Base-by-base conservation (phyloP, 1,140 invertebrate genomes). In the Tachypleus tridentatus region DNA sequence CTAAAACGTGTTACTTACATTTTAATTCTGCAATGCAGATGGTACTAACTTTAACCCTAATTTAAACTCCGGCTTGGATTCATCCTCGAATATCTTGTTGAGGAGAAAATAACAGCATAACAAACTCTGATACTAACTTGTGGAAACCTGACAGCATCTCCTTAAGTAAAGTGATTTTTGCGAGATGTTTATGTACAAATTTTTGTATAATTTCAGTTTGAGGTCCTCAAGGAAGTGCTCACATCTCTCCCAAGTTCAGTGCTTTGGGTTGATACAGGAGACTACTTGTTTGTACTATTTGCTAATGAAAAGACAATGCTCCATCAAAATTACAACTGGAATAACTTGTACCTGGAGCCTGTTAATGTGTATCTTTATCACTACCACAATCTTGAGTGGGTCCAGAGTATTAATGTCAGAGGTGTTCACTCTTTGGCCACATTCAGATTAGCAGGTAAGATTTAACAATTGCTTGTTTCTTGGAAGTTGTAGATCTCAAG, bases 231-330 rank as follows among this genome's bases (percentile, higher is more conserved):
- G 29, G 29, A 47, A 5, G 11, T 61, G n/a, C 47, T 8, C 52
- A n/a, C 4, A 4, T 58, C 47, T 11, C 4, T 47, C 11, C 48
- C 62, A 4, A 59, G 50, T 52, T 49, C 57, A 52, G 57, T 11
- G 29, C 59, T 64, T 3, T 64, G 58, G 63, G 11, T 49, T 4
- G 51, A 10, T 3, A 51, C 48, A 50, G 63, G 60, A 3, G 5
- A 54, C 11, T 10, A 60, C 7, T 2, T 64, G 29, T 64, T 47
- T 50, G 11, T 64, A 49, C 48, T 64, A 9, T 59, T 60, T 60
- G 52, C 63, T 29, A 60, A 60, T 50, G 63, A 64, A 64, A 60
- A 60, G 29, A 54, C 63, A 9, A 64, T 47, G 57, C 7, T 64
- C 7, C 47, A 47, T 6, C 50, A 64, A 11, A 50, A 60, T 3